Evolutionary conservation across 30 jellyfish, hydroid and myxozoan species (phyloP).

Genomic region (Rhopilema esculentum): DNA sequence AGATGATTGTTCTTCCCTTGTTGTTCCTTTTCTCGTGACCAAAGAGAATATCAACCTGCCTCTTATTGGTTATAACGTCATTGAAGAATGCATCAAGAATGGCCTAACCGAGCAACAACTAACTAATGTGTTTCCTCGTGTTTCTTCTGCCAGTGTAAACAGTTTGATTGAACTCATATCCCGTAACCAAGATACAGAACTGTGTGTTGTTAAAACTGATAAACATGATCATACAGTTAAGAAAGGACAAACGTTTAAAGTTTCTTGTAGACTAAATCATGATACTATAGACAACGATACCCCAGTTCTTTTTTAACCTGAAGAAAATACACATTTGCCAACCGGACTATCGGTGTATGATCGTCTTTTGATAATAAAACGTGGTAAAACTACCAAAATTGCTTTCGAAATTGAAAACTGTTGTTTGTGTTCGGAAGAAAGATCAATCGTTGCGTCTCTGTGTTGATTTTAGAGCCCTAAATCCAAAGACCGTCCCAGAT

Average conservation of each 20-base stretch:
- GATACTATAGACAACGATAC: conserved; percentile 3
- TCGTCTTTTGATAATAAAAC: conserved; percentile 1
- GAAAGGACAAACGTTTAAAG: background rate
- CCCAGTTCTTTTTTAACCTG: conserved; percentile 17
- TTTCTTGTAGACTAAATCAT: conserved; percentile 9
- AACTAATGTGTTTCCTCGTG: background rate
- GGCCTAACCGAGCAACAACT: background rate
- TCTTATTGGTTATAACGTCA: conserved; percentile 43
- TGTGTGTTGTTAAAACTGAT: background rate
- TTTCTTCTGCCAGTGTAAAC: background rate
- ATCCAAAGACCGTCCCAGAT: conserved; percentile 49
- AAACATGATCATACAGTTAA: background rate
- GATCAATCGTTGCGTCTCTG: conserved; percentile 51
- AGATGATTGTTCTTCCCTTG: background rate
- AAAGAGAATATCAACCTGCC: conserved; percentile 1
- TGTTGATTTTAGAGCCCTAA: conserved; percentile 53
- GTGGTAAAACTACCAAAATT: conserved; percentile 22
- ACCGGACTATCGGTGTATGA: conserved; percentile 33
- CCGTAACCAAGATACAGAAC: background rate
- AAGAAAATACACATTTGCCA: conserved; percentile 2
- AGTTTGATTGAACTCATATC: background rate
- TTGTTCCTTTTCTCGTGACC: conserved; percentile 41
- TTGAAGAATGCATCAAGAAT: conserved; percentile 25
- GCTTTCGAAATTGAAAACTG: conserved; percentile 46
- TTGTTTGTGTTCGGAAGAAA: conserved; percentile 51